Evolutionary conservation across 2,113 vertebrate species (phyloP), one percentile per base, ranked within the genome.

Genomic region (Phrynosoma platyrhinos): DNA sequence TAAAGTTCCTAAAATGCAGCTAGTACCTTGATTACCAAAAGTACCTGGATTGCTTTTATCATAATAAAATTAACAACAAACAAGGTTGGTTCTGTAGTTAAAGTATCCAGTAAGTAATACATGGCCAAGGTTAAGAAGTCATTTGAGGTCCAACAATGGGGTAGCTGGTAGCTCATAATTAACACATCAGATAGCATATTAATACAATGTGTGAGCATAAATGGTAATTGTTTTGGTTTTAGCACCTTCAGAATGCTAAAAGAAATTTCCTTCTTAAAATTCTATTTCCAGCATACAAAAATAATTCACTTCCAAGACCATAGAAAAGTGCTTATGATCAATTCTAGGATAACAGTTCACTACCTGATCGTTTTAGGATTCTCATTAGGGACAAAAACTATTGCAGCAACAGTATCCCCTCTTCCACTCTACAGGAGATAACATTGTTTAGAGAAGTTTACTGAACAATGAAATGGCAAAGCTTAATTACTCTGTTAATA

Each of bases 101-200:
- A 21, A 83, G 23, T 71, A 68, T 62, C 12, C 64, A 47, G 30
- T 76, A 66, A 83, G 30, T 20, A 27, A 32, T 66, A 36, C 18
- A 53, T 86, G 64, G 36, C 18, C 9, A 42, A 53, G 71, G 36
- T 53, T 82, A 47, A 72, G 27, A 55, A 62, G 62, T 80, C 68
- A 62, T 10, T n/a, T 52, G 47, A 71, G 47, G 58, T 87, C 52
- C 25, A n/a, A 9, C 30, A 18, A 4, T 80, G 23, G 55, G 36
- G 20, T 53, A n/a, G 40, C 64, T 87, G 68, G 36, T 81, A 8
- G 53, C 7, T 62, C 18, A 40, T 30, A 87, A 66, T 40, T 79
- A 80, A 86, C 68, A 72, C 25, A 80, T 72, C 23, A 47, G 69
- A 55, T 30, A 80, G 52, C 68, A 83, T 68, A 83, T 21, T 72